Evolutionary conservation across 37 sponge, comb jelly and placozoan genomes (phyloP).

Genomic region (Hormiphora californensis): DNA sequence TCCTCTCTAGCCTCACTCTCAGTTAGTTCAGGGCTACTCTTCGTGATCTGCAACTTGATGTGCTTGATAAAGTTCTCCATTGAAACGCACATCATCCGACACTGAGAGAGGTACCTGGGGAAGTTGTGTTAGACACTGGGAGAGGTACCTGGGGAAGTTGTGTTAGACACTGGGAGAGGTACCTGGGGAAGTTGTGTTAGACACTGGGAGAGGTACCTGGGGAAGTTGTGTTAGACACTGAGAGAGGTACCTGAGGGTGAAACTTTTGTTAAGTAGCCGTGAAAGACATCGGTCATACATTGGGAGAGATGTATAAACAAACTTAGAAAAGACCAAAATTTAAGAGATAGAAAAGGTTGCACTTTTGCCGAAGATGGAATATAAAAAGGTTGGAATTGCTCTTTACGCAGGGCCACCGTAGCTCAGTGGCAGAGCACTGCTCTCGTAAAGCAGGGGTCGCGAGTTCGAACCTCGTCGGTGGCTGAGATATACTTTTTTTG

Average conservation of each 20-base stretch:
- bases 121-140: background rate
- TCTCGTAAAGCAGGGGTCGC: conserved; percentile 57
- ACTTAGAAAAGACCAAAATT: background rate
- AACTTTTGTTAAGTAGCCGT: background rate
- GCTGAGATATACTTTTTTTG: background rate
- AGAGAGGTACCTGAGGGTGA: too few species aligned
- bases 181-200: background rate
- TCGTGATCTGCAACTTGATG: background rate
- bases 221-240: too few species aligned
- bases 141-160: background rate
- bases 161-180: background rate
- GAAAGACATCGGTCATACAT: background rate
- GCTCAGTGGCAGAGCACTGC: conserved; percentile 57
- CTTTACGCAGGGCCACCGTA: background rate
- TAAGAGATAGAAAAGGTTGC: background rate
- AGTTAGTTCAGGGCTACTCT: background rate
- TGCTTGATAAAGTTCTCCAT: conserved; percentile 49
- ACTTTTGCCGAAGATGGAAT: too few species aligned
- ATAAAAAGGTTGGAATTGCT: too few species aligned
- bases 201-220: background rate
- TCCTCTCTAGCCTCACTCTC: background rate
- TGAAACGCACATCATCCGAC: background rate
- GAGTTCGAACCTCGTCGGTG: conserved; percentile 56
- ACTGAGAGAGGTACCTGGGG: background rate
- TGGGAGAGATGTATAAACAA: background rate